Evolutionary conservation across 2,113 vertebrate species (phyloP), one percentile per base, ranked within the genome.

Genomic region (Turdus rufiventris): DNA sequence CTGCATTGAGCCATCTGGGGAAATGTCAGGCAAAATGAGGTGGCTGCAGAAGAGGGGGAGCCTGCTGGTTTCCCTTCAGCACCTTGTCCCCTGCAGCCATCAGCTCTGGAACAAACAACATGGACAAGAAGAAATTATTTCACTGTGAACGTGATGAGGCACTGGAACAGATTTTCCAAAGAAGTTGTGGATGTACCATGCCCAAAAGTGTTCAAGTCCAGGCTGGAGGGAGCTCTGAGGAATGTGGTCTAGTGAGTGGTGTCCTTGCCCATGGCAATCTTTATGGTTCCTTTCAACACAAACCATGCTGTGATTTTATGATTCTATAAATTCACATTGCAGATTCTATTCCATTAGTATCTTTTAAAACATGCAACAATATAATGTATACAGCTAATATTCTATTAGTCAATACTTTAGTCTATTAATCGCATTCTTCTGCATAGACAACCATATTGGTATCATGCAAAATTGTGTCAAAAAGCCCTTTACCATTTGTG

Each of bases 401-500:
- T 40, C 8, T 17, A n/a, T 62, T 58, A 48, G 26, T 23, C 7
- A 26, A 54, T 76, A 48, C 47, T 78, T 63, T 28, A 57, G 13
- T 36, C 26, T 60, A 23, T 75, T 66, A 54, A n/a, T 21, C 21
- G 56, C 70, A 82, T 76, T 78, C 5, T 56, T 88, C 29, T 28
- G 33, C 13, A 70, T 53, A 45, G 47, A 56, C 20, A 76, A 53
- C 18, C 2, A 1, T n/a, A 80, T 8, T 50, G 36, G 10, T 23
- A 79, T 31, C 4, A 51, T 2, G 1, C 5, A 76, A 58, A 81
- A 68, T 5, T n/a, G 1, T 43, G 51, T 7, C 12, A n/a, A 54
- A 60, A 47, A 70, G 9, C 0, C 7, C 4, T 62, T 54, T 56
- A 19, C 3, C 3, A 8, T 42, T 54, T 50, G 8, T 72, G 19